These are phyloP conservation scores for Epicauta chinensis DNA, from an alignment of 1,140 invertebrate species.

Conservation along the genomic window DNA sequence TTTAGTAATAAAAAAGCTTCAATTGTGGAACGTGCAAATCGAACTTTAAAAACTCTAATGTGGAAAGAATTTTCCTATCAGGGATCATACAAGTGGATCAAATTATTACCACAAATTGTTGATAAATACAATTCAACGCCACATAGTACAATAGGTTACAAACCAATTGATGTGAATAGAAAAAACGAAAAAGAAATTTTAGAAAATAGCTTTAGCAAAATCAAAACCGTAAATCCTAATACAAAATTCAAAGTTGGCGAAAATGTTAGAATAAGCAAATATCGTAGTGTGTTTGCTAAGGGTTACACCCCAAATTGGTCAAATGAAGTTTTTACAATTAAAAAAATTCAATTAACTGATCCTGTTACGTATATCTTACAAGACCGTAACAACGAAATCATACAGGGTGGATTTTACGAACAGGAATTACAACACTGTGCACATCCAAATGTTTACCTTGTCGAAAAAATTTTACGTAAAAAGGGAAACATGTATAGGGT, in stretches of 20 bases:
- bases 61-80: conserved; percentile 43
- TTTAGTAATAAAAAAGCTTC: conserved; percentile 44
- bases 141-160: conserved; percentile 43
- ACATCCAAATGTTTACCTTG: conserved; percentile 35
- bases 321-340: conserved; percentile 41
- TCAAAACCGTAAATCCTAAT: conserved; percentile 16
- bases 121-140: conserved; percentile 42
- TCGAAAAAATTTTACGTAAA: too few relatives aligned
- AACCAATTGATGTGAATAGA: conserved; percentile 23
- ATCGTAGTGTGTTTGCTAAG: conserved; percentile 40
- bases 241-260: conserved; percentile 35
- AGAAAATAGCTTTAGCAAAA: conserved; percentile 16
- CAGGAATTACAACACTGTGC: conserved; percentile 33
- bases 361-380: conserved; percentile 36
- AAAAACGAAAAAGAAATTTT: too few relatives aligned
- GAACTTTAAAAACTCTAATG: conserved; percentile 45
- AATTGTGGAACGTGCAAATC: conserved; percentile 45
- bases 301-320: conserved; percentile 43
- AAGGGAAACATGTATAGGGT: too few relatives aligned
- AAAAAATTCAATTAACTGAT: conserved; percentile 33
- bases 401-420: conserved; percentile 40
- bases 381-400: conserved; percentile 30
- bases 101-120: conserved; percentile 38
- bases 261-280: conserved; percentile 39
- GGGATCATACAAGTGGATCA: conserved; percentile 41